Base-by-base conservation (phyloP, 1,140 invertebrate genomes). In the Drosophila obscura region DNA sequence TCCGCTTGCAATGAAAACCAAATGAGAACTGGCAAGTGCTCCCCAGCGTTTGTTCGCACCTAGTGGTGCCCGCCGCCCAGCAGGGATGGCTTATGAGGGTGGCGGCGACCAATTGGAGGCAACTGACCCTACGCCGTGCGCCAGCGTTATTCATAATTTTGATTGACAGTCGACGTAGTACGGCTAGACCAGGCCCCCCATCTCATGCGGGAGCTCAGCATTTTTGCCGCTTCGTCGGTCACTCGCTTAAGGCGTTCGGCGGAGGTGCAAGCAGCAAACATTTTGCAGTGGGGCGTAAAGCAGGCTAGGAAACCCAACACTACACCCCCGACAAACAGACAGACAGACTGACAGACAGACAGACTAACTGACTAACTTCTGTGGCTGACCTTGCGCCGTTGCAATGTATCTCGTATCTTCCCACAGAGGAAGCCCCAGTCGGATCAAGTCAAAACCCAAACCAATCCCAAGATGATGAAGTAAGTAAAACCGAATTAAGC, bases 131-230 rank as follows among this genome's bases (percentile, higher is more conserved):
- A 65, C 52, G 59, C 51, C 50, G 46, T 67, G 16, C 39, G 58
- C 46, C 24, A 28, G 45, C 56, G 49, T 61, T 78, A 79, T 88
- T 88, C 82, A 87, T 87, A 87, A 87, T 88, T 87, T 79, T 83
- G 82, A 87, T 87, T 87, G 82, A 88, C 82, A 87, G 75, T 56
- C 69, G 67, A 55, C 73, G 56, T 60, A 45, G 41, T 58, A 58
- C 9, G 31, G 28, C 44, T 48, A 69, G 9, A 45, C 45, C 63
- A 41, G 22, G 53, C 31, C 22, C 62, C 13, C 63, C 63, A 66
- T 50, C 50, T 24, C 63, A 60, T 82, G 48, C 57, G 48, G 22
- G 19, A 13, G 41, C 71, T 65, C 50, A 81, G 83, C 82, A 87
- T 88, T 87, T 87, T 88, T 87, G 72, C 79, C 79, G 82, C 82